Evolutionary conservation across 2,888 invertebrate genomes (phyloP).

Genomic region (Dicyrtomina minuta): DNA sequence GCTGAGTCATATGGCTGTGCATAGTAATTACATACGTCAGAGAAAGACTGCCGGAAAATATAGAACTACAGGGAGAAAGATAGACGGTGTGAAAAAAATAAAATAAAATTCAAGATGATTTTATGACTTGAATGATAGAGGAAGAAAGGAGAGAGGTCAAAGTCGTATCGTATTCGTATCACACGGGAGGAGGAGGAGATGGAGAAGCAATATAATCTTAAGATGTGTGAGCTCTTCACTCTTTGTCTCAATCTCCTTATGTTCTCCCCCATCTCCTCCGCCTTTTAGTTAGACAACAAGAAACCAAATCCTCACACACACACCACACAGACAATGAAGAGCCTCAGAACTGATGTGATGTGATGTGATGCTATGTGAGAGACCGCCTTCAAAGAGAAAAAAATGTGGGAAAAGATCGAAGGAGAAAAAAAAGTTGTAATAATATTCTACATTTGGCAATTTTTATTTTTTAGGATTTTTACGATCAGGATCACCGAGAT

Average conservation of each 20-base stretch:
- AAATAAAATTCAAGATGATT: slow-evolving; percentile 23
- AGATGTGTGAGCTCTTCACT: background rate
- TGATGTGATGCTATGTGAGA: too few relatives aligned
- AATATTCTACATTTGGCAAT: slow-evolving; percentile 18
- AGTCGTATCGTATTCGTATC: too few relatives aligned
- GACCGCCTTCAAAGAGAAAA: background rate
- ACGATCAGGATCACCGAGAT: background rate
- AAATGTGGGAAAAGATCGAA: background rate
- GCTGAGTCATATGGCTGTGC: background rate
- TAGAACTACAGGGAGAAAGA: slow-evolving; percentile 6
- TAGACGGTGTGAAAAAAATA: background rate
- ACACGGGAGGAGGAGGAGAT: too few relatives aligned
- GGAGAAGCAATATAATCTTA: too few relatives aligned
- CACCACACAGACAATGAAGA: too few relatives aligned
- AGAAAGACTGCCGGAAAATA: background rate
- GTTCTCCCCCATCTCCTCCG: background rate
- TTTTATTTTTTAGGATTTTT: slow-evolving; percentile 16
- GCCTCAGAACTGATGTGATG: too few relatives aligned
- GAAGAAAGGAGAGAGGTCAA: slow-evolving; percentile 19
- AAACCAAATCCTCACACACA: too few relatives aligned
- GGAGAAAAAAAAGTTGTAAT: slow-evolving; percentile 8
- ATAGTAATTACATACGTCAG: background rate
- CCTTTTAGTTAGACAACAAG: too few relatives aligned
- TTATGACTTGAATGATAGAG: slow-evolving; percentile 21
- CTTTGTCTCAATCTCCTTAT: background rate